phyloP scores from a whole-genome alignment of 2,113 vertebrate species.

The human region DNA sequence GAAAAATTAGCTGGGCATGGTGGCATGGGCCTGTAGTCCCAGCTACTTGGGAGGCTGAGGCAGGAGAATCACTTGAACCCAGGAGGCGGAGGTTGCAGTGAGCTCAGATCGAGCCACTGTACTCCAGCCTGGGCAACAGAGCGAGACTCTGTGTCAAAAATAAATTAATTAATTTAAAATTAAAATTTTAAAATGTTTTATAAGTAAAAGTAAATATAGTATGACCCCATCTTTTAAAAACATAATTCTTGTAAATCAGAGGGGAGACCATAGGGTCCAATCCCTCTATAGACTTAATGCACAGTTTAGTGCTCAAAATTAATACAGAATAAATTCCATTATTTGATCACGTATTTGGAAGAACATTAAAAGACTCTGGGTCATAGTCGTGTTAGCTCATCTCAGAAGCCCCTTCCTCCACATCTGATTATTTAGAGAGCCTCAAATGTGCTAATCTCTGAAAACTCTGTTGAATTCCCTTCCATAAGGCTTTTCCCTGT shows the following conservation, averaged over 20 bases:
- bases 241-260: neutral
- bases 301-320: neutral
- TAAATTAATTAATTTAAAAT: neutral
- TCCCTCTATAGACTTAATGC: neutral
- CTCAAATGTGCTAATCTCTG: neutral
- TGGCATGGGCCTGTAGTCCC: too few species aligned
- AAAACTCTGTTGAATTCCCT: neutral
- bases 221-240: neutral
- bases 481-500: neutral
- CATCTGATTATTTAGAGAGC: neutral
- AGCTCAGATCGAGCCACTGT: too few species aligned
- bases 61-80: too few species aligned
- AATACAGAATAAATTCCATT: neutral
- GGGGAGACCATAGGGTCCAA: neutral
- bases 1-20: too few species aligned
- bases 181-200: neutral
- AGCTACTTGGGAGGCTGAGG: too few species aligned
- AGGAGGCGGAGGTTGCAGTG: too few species aligned
- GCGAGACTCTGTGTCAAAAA: too few species aligned
- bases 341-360: conserved; percentile 31
- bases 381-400: neutral
- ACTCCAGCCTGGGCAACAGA: too few species aligned
- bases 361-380: neutral
- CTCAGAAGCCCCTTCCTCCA: neutral
- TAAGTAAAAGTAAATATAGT: neutral